Evolutionary conservation across 2,113 vertebrate species (phyloP).

Genomic region (Carassius carassius): DNA sequence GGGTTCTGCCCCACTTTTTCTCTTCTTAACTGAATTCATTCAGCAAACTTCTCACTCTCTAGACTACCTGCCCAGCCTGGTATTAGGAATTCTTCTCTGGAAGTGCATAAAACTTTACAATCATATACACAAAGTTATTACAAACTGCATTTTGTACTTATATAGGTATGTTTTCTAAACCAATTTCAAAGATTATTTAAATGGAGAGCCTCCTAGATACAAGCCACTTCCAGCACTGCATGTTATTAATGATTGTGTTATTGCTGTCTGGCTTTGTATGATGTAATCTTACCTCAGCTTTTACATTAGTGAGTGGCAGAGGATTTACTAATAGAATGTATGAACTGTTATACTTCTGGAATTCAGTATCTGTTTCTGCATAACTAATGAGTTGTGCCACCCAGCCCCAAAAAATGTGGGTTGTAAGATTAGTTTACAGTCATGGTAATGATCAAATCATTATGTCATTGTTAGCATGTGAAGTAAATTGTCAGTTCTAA

Average conservation of each 20-base stretch:
- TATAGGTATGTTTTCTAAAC: neutral
- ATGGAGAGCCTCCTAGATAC: neutral
- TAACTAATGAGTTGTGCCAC: neutral
- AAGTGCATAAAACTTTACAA: neutral
- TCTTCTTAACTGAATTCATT: conserved; percentile 9
- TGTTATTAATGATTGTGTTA: neutral
- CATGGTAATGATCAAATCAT: neutral
- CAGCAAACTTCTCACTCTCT: neutral
- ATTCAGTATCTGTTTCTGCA: neutral
- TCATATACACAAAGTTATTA: neutral
- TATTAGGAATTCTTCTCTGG: neutral
- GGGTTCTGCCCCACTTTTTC: conserved; percentile 14
- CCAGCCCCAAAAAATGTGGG: neutral
- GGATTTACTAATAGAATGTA: conserved; percentile 1
- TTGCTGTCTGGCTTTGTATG: neutral
- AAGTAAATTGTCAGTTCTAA: neutral
- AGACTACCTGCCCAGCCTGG: neutral
- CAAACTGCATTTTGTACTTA: neutral
- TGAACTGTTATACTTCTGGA: neutral
- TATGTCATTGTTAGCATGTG: neutral
- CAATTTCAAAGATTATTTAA: neutral
- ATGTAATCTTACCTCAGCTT: neutral
- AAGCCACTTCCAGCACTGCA: neutral
- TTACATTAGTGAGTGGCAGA: conserved; percentile 1
- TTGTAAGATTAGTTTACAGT: neutral